Base-by-base conservation (phyloP, 2,797 vertebrate genomes). In the Sebastes cheni region DNA sequence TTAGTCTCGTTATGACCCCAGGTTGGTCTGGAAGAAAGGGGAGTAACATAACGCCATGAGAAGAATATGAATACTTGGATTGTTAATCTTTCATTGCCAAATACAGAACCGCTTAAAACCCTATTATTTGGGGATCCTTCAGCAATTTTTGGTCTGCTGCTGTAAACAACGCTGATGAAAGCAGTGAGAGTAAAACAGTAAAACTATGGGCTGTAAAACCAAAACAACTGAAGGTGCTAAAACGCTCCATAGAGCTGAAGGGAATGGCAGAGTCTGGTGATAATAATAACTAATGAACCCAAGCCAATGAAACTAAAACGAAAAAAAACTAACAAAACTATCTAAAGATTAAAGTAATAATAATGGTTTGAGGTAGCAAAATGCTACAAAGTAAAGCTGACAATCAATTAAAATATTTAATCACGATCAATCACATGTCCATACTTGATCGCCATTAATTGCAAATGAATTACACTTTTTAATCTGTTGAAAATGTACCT, bases 391-490 rank as follows among this genome's bases (percentile, higher is more conserved):
- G 16, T 50, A 50, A 50, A 20, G 8, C 46, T 50, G 46, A 0
- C 16, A 50, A 16, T 52, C 42, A 16, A 7, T 46, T 46, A 46
- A 46, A 46, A 46, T 46, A 46, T 3, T 46, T 1, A 16, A 46
- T 46, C 42, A 0, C 1, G 5, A 39, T 39, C 4, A 39, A 39
- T 39, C 36, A 39, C 34, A 5, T 4, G 12, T 39, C 36, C 36
- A 42, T 42, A 42, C 0, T 42, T 42, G 1, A 39, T 42, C 0
- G 5, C 0, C 1, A 39, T 39, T 39, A 39, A 39, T 39, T 1
- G 39, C 4, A 39, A 42, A 42, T 42, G 1, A 42, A 14, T 42
- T 13, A 1, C 42, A 46, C 14, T 46, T 46, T 46, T 46, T 18
- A 8, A 42, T 1, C 42, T 46, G 42, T 46, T 2, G 5, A 16